Conservation (phyloP, 2,113 vertebrate genomes). For the Psettodes erumei region DNA sequence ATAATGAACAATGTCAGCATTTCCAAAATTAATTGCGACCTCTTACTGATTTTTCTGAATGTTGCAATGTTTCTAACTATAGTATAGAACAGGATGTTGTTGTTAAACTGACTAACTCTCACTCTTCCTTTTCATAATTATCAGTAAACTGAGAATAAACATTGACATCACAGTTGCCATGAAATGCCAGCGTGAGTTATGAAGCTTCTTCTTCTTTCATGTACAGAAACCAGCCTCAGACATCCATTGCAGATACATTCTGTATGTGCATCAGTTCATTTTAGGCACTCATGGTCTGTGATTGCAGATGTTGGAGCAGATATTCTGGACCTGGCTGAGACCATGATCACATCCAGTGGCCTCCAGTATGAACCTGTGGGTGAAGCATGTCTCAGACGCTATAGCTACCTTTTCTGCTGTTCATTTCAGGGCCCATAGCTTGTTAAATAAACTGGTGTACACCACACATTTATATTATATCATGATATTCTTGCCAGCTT, state of each 20-base stretch:
- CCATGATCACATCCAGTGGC: constrained; percentile 94
- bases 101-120: not conserved
- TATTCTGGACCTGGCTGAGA: constrained; percentile 96
- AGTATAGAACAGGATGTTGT: not conserved
- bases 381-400: constrained; percentile 4
- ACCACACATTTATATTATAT: not conserved
- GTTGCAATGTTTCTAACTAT: not conserved
- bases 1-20: not conserved
- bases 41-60: not conserved
- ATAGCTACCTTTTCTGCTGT: not conserved
- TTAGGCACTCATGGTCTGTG: not conserved
- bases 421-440: not conserved
- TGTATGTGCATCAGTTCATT: not conserved
- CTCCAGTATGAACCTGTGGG: constrained; percentile 95
- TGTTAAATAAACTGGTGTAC: not conserved
- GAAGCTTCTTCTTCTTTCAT: not conserved
- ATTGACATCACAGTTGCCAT: constrained; percentile 97
- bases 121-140: constrained; percentile 24
- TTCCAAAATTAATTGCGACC: not conserved
- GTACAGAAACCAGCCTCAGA: not conserved
- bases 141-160: constrained; percentile 97
- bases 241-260: not conserved
- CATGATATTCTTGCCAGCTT: not conserved
- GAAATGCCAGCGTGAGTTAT: constrained; percentile 96
- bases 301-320: constrained; percentile 93